Conservation (phyloP, 2,797 vertebrate genomes). For the Acipenser oxyrinchus region DNA sequence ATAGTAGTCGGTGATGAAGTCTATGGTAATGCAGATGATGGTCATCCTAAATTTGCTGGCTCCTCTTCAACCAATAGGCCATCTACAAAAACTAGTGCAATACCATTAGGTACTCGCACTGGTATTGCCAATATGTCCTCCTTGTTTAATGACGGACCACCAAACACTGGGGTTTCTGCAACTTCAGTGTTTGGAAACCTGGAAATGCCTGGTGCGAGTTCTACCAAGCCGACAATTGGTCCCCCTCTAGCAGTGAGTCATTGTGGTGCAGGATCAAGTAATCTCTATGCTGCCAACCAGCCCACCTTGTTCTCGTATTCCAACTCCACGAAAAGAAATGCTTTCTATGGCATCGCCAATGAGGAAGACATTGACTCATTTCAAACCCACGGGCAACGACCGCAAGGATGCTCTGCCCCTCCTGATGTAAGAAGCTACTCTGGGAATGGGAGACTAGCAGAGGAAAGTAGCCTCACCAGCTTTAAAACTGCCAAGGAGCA, state of each 20-base stretch:
- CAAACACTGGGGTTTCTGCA: slow-evolving; percentile 31
- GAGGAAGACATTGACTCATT: slow-evolving; percentile 37
- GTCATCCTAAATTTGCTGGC: slow-evolving; percentile 25
- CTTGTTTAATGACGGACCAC: background rate
- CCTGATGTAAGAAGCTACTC: too few species aligned
- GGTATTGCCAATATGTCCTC: background rate
- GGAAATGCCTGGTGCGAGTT: slow-evolving; percentile 26
- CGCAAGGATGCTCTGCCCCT: slow-evolving; percentile 19
- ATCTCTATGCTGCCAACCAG: slow-evolving; percentile 37
- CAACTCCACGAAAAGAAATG: slow-evolving; percentile 65
- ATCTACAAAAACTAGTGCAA: background rate
- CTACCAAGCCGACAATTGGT: slow-evolving; percentile 13
- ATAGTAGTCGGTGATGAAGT: slow-evolving; percentile 51
- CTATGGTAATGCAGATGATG: slow-evolving; percentile 28
- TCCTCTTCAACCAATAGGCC: background rate
- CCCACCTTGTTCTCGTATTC: slow-evolving; percentile 41
- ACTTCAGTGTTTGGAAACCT: slow-evolving; percentile 48
- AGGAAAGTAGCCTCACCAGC: slow-evolving; percentile 36
- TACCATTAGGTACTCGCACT: background rate
- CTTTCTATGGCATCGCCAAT: slow-evolving; percentile 48
- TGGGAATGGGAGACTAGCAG: slow-evolving; percentile 32
- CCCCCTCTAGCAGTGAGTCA: slow-evolving; percentile 27
- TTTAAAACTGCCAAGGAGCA: slow-evolving; percentile 88
- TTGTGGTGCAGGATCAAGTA: slow-evolving; percentile 25
- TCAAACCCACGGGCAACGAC: slow-evolving; percentile 31